Percentiles rank a stretch among this genome's conserved stretches.
phyloP scores from a whole-genome alignment of 2,113 vertebrate genomes.

The Sinocyclocheilus rhinocerous region DNA sequence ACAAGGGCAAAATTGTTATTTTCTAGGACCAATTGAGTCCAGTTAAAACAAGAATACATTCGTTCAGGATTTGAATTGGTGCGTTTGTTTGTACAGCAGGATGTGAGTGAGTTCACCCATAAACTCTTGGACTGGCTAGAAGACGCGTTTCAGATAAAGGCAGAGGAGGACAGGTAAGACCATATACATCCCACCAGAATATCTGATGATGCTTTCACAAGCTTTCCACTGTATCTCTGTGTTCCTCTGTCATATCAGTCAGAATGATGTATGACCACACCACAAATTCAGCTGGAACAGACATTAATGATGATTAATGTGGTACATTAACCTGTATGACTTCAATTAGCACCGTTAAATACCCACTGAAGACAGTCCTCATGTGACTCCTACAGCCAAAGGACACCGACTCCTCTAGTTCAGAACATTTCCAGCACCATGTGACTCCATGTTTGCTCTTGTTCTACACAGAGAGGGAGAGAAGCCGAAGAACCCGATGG shows the following conservation, averaged over 20 bases:
- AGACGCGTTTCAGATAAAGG: slow-evolving; percentile 97
- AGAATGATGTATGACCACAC: slow-evolving; percentile 41
- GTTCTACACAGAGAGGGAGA: slow-evolving; percentile 87
- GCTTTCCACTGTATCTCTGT: neutral
- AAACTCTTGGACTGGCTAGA: slow-evolving; percentile 98
- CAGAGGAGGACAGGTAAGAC: slow-evolving; percentile 85
- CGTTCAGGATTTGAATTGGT: slow-evolving; percentile 31
- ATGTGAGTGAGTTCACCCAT: slow-evolving; percentile 98
- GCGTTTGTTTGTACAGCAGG: slow-evolving; percentile 82
- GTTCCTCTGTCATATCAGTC: slow-evolving; percentile 28
- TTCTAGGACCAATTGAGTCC: neutral
- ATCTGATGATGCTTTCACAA: neutral
- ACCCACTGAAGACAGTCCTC: slow-evolving; percentile 5
- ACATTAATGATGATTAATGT: slow-evolving; percentile 35
- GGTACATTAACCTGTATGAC: slow-evolving; percentile 38
- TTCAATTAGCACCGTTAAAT: slow-evolving; percentile 43
- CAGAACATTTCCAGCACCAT: neutral
- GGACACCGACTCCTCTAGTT: neutral
- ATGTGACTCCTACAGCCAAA: slow-evolving; percentile 13
- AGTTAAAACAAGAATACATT: neutral
- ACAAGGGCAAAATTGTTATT: too few relatives aligned
- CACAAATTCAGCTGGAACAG: slow-evolving; percentile 3
- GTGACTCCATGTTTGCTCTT: slow-evolving; percentile 28
- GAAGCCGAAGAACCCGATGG: slow-evolving; percentile 98
- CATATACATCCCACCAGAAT: neutral